Base-by-base conservation (phyloP, 2,113 vertebrate species). In the Marmota flaviventris region DNA sequence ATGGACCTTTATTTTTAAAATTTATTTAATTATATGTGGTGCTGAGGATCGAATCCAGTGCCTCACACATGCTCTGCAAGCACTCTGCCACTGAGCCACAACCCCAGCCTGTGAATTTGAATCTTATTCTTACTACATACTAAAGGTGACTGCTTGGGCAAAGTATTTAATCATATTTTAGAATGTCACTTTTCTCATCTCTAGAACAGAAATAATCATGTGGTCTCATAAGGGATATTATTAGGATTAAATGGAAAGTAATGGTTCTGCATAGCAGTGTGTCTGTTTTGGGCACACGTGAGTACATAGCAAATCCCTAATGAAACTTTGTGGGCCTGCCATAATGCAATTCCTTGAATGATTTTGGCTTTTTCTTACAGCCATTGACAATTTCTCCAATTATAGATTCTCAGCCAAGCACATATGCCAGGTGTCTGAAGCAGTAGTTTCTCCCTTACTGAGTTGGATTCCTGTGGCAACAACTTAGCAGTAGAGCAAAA, bases 231-330 rank as follows among this genome's bases (percentile, higher is more conserved):
- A 53, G 32, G 67, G 48, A 45, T 82, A 0, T 75, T 77, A 32
- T 86, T n/a, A 93, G 69, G 75, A 92, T 67, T 81, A 73, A 77
- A 20, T 94, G 45, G 45, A 81, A 92, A 83, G 25, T 27, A 73
- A 13, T 24, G 81, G 53, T 70, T n/a, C n/a, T 67, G 63, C 63
- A 20, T 72, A 56, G 16, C n/a, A n/a, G 18, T 73, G n/a, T 29
- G 18, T 42, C 65, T 76, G n/a, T 86, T 89, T 65, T 37, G 32
- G 67, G 58, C 56, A 34, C 58, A 8, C 56, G 75, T 72, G 48
- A n/a, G 37, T 27, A 56, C 18, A 87, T 32, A 42, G 77, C 12
- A 84, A 53, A 78, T 39, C 83, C 77, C 69, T 82, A 3, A 29
- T 8, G 69, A 86, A 96, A 24, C 58, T 70, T 86, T 39, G 24